Base-by-base conservation (phyloP, 1,140 invertebrate species). In the Oscheius sp. region DNA sequence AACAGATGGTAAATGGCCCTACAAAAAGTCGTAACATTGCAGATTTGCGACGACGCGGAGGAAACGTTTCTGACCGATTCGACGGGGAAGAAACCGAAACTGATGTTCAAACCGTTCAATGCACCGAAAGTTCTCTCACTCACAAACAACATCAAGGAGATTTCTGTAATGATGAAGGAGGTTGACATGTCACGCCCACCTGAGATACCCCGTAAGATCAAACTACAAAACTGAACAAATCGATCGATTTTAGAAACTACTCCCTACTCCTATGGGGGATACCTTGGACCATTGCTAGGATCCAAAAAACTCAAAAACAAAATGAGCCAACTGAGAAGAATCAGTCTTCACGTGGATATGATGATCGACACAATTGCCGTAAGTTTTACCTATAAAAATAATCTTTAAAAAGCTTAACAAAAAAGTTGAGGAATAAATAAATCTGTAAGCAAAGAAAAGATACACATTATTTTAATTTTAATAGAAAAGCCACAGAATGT, bases 321-420 rank as follows among this genome's bases (percentile, higher is more conserved):
- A 2, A 29, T 71, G 0, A 34, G 64, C 18, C 67, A 62, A 1
- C 58, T 78, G 4, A 64, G 77, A 49, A 61, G 49, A 18, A 32
- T 79, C 3, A 67, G 42, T 4, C 46, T 79, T 3, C 79, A 71
- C 52, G 71, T 79, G 4, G 77, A 79, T 52, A 68, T 79, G 23
- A 62, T 70, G 18, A 62, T 76, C 26, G 59, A 63, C 15, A 69
- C 59, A 10, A 78, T 79, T 49, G 49, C 49, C 4, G 49, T 55
- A 26, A 55, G 49, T n/a, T n/a, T n/a, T n/a, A n/a, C n/a, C n/a
- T n/a, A n/a, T n/a, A n/a, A n/a, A n/a, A n/a, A n/a, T n/a, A n/a
- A n/a, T n/a, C n/a, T n/a, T n/a, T n/a, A n/a, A n/a, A n/a, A n/a
- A n/a, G n/a, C n/a, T n/a, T n/a, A n/a, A n/a, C n/a, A n/a, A n/a